Evolutionary conservation across 1,140 invertebrate species (phyloP), one percentile per base, ranked within the genome.

Genomic region (Carposina sasakii): DNA sequence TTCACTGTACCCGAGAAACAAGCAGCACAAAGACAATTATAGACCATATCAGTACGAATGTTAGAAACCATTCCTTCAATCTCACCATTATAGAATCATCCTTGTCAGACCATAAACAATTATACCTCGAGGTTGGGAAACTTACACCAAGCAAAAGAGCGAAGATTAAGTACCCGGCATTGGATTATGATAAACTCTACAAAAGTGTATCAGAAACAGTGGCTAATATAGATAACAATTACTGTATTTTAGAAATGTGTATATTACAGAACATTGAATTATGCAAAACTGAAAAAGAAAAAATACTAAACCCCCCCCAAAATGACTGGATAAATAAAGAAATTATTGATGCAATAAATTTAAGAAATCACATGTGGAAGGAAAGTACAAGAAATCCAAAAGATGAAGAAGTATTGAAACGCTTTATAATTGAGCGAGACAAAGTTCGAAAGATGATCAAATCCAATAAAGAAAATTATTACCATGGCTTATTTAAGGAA

Each of bases 311-410:
- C 20, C 36, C 39, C 31, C 54, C 48, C 0, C 37, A 20, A 31
- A 22, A 45, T 28, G 49, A 60, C 13, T 60, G 48, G 57, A 60
- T 55, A 20, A 55, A 52, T 21, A 52, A 55, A 43, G 31, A 52
- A 0, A 41, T 60, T 6, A 34, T 60, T 31, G 2, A 44, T 15
- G 10, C 16, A n/a, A 60, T 60, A 13, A 41, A 48, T 19, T 26
- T 36, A 6, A 21, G 40, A 40, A 54, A 59, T 23, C 17, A 12
- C 31, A 8, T 52, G 8, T 52, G 50, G 37, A 15, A 48, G 1
- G n/a, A 47, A 1, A 10, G 17, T 26, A 15, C 13, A 26, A 9
- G 19, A 26, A 3, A 2, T 1, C 9, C 12, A 2, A 20, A 3
- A 1, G 37, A 40, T 21, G 10, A 20, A 21, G 17, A 1, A 12